Evolutionary conservation across 2,888 invertebrate genomes (phyloP).

Genomic region (Tenthredo scrophulariae): DNA sequence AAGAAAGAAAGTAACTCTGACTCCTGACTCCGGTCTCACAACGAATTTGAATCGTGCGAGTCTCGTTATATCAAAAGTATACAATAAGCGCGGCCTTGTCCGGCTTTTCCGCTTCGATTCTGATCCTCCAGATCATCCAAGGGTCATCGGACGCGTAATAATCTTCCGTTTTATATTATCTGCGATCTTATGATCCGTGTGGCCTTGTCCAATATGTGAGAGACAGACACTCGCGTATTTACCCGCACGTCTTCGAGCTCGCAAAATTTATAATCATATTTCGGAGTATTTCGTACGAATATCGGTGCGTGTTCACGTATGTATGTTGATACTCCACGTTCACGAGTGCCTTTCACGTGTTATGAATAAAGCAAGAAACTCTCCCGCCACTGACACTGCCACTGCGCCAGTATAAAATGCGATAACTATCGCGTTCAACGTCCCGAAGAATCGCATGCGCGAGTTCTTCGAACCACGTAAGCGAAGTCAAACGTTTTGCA

Average conservation of each 20-base stretch:
- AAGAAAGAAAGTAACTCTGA: slow-evolving; percentile 34
- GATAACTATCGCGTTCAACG: slow-evolving; percentile 51
- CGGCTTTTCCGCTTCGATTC: background rate
- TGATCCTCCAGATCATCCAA: background rate
- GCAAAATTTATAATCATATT: background rate
- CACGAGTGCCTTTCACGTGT: background rate
- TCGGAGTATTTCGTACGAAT: background rate
- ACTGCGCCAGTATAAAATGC: background rate
- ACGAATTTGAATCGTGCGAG: background rate
- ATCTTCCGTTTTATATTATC: background rate
- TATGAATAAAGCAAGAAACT: background rate
- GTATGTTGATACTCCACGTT: background rate
- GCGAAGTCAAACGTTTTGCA: slow-evolving; percentile 44
- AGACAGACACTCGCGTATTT: background rate
- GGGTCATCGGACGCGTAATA: background rate
- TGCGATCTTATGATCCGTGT: background rate
- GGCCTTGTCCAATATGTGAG: background rate
- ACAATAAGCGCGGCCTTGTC: background rate
- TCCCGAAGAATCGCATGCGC: slow-evolving; percentile 49
- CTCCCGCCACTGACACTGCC: background rate
- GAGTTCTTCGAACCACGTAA: slow-evolving; percentile 45
- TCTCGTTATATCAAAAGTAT: background rate
- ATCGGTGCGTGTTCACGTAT: background rate
- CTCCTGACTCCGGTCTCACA: background rate
- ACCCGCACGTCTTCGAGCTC: background rate